Evolutionary conservation across 2,797 vertebrate genomes (phyloP).

Genomic region (Artibeus jamaicensis): DNA sequence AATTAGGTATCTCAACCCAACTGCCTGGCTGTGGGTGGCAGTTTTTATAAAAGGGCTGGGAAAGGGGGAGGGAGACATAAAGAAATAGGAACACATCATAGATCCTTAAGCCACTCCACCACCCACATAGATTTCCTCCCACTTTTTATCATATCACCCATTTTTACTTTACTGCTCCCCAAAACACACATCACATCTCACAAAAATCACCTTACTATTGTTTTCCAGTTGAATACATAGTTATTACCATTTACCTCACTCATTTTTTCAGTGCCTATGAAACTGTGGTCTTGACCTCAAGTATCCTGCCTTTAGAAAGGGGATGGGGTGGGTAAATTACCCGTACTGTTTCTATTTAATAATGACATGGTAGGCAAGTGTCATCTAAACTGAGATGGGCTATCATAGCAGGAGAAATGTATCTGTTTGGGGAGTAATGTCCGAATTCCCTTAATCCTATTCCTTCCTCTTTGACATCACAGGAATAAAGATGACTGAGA

Average conservation of each 20-base stretch:
- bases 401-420: conserved; percentile 50
- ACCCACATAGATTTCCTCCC: neutral
- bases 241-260: neutral
- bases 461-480: neutral
- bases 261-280: neutral
- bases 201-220: neutral
- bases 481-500: conserved; percentile 24
- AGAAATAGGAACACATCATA: conserved; percentile 10
- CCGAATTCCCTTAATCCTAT: conserved; percentile 9
- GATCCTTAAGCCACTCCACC: neutral
- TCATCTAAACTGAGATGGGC: neutral
- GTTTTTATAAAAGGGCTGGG: neutral
- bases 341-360: conserved; percentile 31
- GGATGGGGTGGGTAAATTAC: neutral
- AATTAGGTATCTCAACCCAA: neutral
- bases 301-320: conserved; percentile 6
- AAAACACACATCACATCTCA: neutral
- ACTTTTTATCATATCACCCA: neutral
- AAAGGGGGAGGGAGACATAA: neutral
- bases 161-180: neutral
- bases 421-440: neutral
- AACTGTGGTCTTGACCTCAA: neutral
- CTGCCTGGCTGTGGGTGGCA: neutral
- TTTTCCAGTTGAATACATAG: neutral
- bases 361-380: neutral